Conservation (phyloP, 1,140 invertebrate species). For the Trichogramma pretiosum region DNA sequence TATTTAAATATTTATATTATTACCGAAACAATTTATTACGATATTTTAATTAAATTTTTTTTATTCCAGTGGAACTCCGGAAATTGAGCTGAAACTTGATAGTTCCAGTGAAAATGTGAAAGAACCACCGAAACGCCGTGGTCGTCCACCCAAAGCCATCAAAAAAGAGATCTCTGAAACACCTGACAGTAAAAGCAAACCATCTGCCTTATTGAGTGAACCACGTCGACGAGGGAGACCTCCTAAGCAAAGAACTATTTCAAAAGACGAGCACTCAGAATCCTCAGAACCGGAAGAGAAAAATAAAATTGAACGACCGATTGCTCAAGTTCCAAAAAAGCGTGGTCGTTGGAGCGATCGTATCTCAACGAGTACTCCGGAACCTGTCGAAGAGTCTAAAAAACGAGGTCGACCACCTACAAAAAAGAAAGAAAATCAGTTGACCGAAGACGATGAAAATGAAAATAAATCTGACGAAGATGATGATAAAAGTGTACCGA, state of each 20-base stretch:
- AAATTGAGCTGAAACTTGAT: conserved; percentile 11
- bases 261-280: background rate
- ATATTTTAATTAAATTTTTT: too few relatives aligned
- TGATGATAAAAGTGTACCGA: background rate
- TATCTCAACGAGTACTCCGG: too few relatives aligned
- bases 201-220: conserved; percentile 1
- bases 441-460: background rate
- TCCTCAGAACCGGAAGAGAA: background rate
- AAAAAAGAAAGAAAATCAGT: too few relatives aligned
- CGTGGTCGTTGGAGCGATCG: background rate
- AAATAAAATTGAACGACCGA: background rate
- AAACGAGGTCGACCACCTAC: too few relatives aligned
- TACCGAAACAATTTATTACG: too few relatives aligned
- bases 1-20: background rate
- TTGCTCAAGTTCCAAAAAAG: background rate
- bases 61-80: background rate
- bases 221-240: conserved; percentile 20
- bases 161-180: conserved; percentile 15
- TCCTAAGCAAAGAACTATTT: conserved; percentile 16
- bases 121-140: conserved; percentile 1
- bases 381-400: too few relatives aligned
- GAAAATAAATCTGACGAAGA: background rate
- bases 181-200: conserved; percentile 5
- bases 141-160: conserved; percentile 14
- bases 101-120: background rate